Evolutionary conservation across 92 coral and sea anemone species (phyloP).

Genomic region (Parazoanthus swiftii): DNA sequence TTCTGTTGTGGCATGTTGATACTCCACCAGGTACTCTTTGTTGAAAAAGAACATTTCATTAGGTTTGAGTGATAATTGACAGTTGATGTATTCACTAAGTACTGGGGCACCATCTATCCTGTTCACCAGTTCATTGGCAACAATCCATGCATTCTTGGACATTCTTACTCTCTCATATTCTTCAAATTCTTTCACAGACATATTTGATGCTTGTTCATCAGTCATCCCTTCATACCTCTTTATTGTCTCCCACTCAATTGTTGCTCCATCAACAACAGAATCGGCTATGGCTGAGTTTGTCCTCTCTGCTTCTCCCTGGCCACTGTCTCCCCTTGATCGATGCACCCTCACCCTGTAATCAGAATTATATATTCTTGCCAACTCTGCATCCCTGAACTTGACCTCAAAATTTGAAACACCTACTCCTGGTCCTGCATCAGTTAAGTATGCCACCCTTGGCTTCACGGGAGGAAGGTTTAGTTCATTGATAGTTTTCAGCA

Average conservation of each 20-base stretch:
- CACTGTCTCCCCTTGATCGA: constrained; percentile 46
- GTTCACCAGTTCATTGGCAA: not conserved
- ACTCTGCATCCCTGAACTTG: constrained; percentile 42
- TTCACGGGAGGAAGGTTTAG: not conserved
- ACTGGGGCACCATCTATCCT: constrained; percentile 31
- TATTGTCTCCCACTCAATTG: constrained; percentile 41
- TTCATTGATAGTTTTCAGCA: no score
- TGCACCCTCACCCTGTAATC: constrained; percentile 39
- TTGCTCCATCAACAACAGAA: constrained; percentile 39
- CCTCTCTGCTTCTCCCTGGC: constrained; percentile 43
- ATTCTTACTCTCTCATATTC: constrained; percentile 3
- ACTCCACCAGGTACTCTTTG: no score
- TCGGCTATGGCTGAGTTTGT: constrained; percentile 45
- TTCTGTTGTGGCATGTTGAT: no score
- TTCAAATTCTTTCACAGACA: constrained; percentile 39
- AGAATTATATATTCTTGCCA: constrained; percentile 29
- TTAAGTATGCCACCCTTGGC: not conserved
- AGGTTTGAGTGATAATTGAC: not conserved
- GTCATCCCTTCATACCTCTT: constrained; percentile 34
- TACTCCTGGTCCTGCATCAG: constrained; percentile 48
- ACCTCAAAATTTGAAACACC: constrained; percentile 48
- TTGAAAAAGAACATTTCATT: no score
- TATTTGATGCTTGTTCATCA: constrained; percentile 9
- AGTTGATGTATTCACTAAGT: constrained; percentile 28
- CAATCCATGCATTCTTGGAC: not conserved